A percentile compares a stretch with the other conserved stretches of the same genome.
These are phyloP conservation scores for Poecile montanus DNA, from an alignment of 2,797 vertebrate genomes.

Conservation along the genomic window DNA sequence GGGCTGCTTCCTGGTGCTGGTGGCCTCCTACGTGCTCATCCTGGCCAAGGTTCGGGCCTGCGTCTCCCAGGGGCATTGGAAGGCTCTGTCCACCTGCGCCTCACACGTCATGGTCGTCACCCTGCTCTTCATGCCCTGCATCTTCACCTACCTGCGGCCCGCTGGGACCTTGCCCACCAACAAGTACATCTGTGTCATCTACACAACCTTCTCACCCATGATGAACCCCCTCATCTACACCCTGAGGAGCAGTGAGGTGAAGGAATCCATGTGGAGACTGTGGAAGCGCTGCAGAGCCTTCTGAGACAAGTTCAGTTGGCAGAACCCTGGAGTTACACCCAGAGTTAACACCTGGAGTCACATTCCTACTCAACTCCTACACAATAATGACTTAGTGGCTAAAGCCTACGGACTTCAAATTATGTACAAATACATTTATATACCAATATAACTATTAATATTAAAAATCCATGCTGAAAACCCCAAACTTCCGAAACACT, in stretches of 20 bases:
- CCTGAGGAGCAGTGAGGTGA: constrained; percentile 70
- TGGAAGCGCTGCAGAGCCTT: neutral
- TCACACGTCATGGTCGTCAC: constrained; percentile 64
- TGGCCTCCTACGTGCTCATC: constrained; percentile 62
- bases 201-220: constrained; percentile 65
- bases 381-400: neutral
- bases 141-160: constrained; percentile 71
- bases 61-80: constrained; percentile 39
- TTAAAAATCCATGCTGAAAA: neutral
- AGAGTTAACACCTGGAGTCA: neutral
- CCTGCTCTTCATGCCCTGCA: constrained; percentile 68
- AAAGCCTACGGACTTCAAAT: neutral
- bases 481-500: fast-evolving
- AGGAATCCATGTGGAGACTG: constrained; percentile 55
- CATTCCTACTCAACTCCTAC: neutral
- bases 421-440: neutral
- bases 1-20: constrained; percentile 67
- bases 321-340: neutral
- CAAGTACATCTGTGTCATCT: constrained; percentile 65
- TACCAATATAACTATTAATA: neutral
- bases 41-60: constrained; percentile 41
- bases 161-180: constrained; percentile 28
- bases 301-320: neutral
- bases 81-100: constrained; percentile 70
- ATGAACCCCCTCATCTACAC: constrained; percentile 75